Evolutionary conservation across 2,888 invertebrate species (phyloP), one percentile per base, ranked within the genome.

Genomic region (Tholera decimalis): DNA sequence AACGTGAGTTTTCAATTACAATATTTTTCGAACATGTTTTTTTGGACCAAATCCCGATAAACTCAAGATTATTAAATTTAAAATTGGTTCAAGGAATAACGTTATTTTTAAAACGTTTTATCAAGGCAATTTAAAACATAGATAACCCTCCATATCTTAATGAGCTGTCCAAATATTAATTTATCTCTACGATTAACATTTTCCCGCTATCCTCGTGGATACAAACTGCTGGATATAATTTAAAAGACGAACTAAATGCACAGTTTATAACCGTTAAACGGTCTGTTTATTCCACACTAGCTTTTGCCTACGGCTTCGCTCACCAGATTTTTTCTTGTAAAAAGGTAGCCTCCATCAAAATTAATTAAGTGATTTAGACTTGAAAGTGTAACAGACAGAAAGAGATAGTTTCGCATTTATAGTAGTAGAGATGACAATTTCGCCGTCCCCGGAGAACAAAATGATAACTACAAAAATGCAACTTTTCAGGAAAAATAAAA

Each of bases 81-180:
- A 51, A 41, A 46, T 55, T 4, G 3, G 35, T 55, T 41, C 70
- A 41, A 46, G 26, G n/a, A 30, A 28, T 22, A 9, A n/a, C 2
- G 6, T 51, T 75, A 69, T 46, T 55, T 59, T 60, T 35, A 20
- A 57, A 43, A 54, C 37, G 1, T 26, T 71, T 39, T 51, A 75
- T 69, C 59, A 53, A 33, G 11, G 15, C 37, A 49, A 18, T 15
- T 5, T 1, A 49, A 55, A 5, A 18, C 33, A 30, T 20, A 59
- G 71, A 76, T 70, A 70, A 53, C 72, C 56, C 20, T 5, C 1
- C 8, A 2, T 53, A 75, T 69, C 54, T 50, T 59, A 75, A 70
- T 51, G 46, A 26, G 39, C 37, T 47, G 24, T 61, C 24, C 20
- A 28, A 55, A 24, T 41, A 37, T 50, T n/a, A 55, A 59, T 59